Base-by-base conservation (phyloP, 1,140 invertebrate genomes). In the Ladona fulva region DNA sequence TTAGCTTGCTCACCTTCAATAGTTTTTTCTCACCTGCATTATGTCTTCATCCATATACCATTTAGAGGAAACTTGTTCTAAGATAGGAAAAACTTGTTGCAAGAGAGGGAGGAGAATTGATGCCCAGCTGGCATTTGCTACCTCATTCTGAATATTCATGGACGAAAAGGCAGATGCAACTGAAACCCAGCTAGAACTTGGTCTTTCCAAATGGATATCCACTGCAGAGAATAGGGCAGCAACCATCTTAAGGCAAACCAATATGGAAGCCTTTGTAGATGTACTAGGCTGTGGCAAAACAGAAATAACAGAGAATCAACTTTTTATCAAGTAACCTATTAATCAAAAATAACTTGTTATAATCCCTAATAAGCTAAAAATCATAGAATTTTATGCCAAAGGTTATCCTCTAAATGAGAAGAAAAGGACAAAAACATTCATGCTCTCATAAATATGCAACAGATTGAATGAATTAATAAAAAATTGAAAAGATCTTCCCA, bases 221-320 rank as follows among this genome's bases (percentile, higher is more conserved):
- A 66, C 14, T 0, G 91, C 90, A 0, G 88, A 86, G 81, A 93
- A 91, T 74, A 95, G 86, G 79, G 89, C 91, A 0, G 90, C 88
- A 3, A 92, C 84, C 88, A 94, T 92, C 81, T 91, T 91, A 10
- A 94, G 83, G 73, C 88, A 84, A 77, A 88, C 85, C 29, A 89
- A 83, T 24, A 89, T 85, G 25, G 85, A 81, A 42, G 85, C 85
- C 79, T 86, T 87, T 11, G 84, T 82, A 10, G 86, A 80, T 42
- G 84, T 84, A 25, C 85, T 85, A 78, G 83, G 85, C 87, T 90
- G 80, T 37, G n/a, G n/a, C 37, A 83, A 83, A 77, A 77, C 22
- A 74, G 73, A 76, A 52, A 37, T n/a, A 66, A 37, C n/a, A 59
- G 52, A 77, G 8, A 37, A 37, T 37, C 1, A 37, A 37, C 29